A percentile compares a stretch with the other conserved stretches of the same genome.
phyloP scores from a whole-genome alignment of 2,797 vertebrate genomes.

The Hippoglossus hippoglossus region DNA sequence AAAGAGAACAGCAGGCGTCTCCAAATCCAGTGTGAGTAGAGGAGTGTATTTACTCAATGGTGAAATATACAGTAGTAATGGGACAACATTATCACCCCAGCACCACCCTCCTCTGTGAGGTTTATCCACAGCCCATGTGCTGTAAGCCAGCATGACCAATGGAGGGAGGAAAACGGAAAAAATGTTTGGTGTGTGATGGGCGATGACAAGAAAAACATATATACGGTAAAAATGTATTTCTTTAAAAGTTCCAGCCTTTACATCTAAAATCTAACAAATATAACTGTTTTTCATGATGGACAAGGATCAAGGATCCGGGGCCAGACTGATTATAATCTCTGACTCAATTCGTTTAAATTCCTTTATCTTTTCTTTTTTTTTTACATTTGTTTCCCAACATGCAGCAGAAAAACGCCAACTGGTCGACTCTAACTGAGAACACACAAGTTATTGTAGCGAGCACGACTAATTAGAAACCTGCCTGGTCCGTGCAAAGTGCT shows the following conservation, averaged over 20 bases:
- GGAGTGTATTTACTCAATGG: constrained; percentile 61
- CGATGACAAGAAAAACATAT: constrained; percentile 39
- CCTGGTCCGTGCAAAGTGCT: constrained; percentile 43
- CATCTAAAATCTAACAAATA: constrained; percentile 34
- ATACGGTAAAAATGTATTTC: constrained; percentile 30
- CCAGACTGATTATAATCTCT: too few relatives aligned
- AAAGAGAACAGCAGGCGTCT: constrained; percentile 31
- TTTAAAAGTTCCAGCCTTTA: constrained; percentile 42
- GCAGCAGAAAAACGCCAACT: constrained; percentile 49
- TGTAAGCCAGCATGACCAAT: constrained; percentile 76
- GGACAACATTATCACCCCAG: constrained; percentile 55
- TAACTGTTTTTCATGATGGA: too few relatives aligned
- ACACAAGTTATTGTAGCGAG: constrained; percentile 68
- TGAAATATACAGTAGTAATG: constrained; percentile 51
- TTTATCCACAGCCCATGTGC: constrained; percentile 61
- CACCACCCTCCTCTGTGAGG: constrained; percentile 27
- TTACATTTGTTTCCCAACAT: constrained; percentile 55
- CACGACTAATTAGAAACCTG: constrained; percentile 72
- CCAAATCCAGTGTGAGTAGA: constrained; percentile 48
- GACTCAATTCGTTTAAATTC: too few relatives aligned
- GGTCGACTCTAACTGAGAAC: constrained; percentile 69
- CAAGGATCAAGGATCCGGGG: too few relatives aligned
- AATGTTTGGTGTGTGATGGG: constrained; percentile 24
- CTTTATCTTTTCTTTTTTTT: not conserved
- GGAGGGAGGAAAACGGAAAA: constrained; percentile 37